Evolutionary conservation across 2,888 invertebrate species (phyloP), one percentile per base, ranked within the genome.

Genomic region (Zonitis immaculata): DNA sequence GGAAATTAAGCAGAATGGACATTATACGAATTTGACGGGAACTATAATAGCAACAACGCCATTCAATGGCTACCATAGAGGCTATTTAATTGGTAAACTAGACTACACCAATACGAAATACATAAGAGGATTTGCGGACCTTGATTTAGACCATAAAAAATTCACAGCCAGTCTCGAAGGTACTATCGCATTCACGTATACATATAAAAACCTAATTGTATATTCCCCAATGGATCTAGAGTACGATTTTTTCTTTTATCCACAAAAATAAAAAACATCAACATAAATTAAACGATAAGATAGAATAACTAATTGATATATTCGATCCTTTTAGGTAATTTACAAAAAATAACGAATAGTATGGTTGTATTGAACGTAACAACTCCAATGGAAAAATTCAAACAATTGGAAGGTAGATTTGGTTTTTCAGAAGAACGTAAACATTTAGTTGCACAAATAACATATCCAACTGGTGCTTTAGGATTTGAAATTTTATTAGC

Each of bases 351-450:
- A 18, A 87, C 86, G 0, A 87, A 90, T 73, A 89, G 87, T 57
- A 87, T 87, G 85, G 70, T 89, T 1, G 79, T 80, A 1, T 81
- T 90, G 14, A 90, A 90, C 70, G 80, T 89, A 3, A 89, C 88
- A 0, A 88, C 89, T 3, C 88, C 89, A 0, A 76, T 86, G 44
- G 82, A 86, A 45, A 85, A 85, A 50, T 84, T 85, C 64, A 78
- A 82, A 0, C 81, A 79, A 11, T 78, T 88, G 16, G 80, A 81
- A 0, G 88, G 86, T 0, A 77, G 86, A 2, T 85, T 90, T 63
- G 89, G 89, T 1, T 80, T 90, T 51, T 84, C 86, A 1, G 88
- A 89, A 59, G 78, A 79, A 5, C 81, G 86, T 47, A 78, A 82
- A 44, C 88, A 89, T 70, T 74, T 88, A 0, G 87, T 90, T 0